Base-by-base conservation (phyloP, 2,113 vertebrate genomes). In the Thalassoma bifasciatum region DNA sequence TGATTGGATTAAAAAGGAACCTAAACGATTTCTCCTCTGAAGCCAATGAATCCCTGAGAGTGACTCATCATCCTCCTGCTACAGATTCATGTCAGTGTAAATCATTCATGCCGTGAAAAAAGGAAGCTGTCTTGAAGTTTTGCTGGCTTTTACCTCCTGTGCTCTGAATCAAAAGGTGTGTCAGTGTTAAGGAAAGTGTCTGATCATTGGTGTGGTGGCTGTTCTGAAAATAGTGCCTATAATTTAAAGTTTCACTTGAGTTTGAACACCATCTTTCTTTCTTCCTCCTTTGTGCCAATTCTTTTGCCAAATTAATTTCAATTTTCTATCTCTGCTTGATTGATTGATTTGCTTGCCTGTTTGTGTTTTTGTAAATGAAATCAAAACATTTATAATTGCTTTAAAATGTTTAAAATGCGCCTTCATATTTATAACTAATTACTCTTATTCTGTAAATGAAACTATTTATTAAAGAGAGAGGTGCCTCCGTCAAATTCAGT, bases 201-300 rank as follows among this genome's bases (percentile, higher is more conserved):
- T 74, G 82, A 44, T 84, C 2, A 56, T 67, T 59, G 75, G 56
- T 90, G 83, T 83, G 85, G 63, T 84, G 84, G 82, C n/a, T 74
- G 78, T 86, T 61, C 83, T 88, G 82, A 72, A 93, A 91, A 93
- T 95, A 98, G 98, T 99, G 98, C 98, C 97, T 99, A 96, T 97
- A 94, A 97, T 97, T 98, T 96, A 92, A 94, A 93, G 84, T 92
- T 89, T 92, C 83, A 82, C 90, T 94, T 86, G 68, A 65, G 85
- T 96, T 94, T 94, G 92, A 96, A 94, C 95, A 93, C 95, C 88
- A 93, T 95, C 90, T 91, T 94, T 82, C 49, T 89, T 56, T 37
- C 10, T 74, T 83, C 57, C 73, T 71, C 22, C 66, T 93, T 95
- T 94, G 92, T 98, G 96, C 96, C 96, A 97, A 95, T 91, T n/a